Evolutionary conservation across 2,888 invertebrate species (phyloP).

Genomic region (Nyleta sp.): DNA sequence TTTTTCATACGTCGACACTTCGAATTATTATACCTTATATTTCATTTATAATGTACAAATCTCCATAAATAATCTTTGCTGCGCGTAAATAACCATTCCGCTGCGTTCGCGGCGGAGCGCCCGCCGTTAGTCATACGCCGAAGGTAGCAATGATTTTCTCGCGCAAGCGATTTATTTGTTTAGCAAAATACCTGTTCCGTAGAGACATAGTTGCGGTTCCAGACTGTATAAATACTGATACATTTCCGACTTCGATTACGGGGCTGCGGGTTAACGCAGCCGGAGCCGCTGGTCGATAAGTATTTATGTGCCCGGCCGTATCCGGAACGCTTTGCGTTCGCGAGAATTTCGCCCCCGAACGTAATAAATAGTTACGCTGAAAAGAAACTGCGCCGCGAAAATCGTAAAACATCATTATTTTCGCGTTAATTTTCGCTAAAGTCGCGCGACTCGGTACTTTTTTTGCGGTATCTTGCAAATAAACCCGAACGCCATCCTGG

Average conservation of each 20-base stretch:
- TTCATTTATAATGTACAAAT: constrained; percentile 52
- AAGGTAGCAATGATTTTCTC: constrained; percentile 54
- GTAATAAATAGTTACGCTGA: constrained; percentile 52
- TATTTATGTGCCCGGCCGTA: constrained; percentile 57
- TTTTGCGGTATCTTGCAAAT: constrained; percentile 23
- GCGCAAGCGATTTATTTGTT: constrained; percentile 58
- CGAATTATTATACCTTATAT: constrained; percentile 36
- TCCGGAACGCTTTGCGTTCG: constrained; percentile 40
- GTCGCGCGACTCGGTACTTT: constrained; percentile 23
- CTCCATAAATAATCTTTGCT: constrained; percentile 50
- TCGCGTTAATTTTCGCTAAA: constrained; percentile 46
- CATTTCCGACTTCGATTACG: constrained; percentile 65
- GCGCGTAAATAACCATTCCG: constrained; percentile 42
- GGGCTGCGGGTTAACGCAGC: constrained; percentile 59
- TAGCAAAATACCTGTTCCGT: constrained; percentile 58
- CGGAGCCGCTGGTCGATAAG: constrained; percentile 62
- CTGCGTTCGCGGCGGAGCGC: constrained; percentile 15
- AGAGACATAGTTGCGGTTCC: constrained; percentile 59
- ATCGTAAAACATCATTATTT: constrained; percentile 53
- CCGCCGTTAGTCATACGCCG: constrained; percentile 39
- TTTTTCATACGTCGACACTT: constrained; percentile 47
- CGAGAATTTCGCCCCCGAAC: constrained; percentile 35
- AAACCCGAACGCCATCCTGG: constrained; percentile 1
- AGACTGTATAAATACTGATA: constrained; percentile 65
- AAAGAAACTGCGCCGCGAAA: constrained; percentile 49